Percentiles rank a stretch among this genome's conserved stretches.
Conservation (phyloP, 2,797 vertebrate genomes). For the Chiloscyllium punctatum region DNA sequence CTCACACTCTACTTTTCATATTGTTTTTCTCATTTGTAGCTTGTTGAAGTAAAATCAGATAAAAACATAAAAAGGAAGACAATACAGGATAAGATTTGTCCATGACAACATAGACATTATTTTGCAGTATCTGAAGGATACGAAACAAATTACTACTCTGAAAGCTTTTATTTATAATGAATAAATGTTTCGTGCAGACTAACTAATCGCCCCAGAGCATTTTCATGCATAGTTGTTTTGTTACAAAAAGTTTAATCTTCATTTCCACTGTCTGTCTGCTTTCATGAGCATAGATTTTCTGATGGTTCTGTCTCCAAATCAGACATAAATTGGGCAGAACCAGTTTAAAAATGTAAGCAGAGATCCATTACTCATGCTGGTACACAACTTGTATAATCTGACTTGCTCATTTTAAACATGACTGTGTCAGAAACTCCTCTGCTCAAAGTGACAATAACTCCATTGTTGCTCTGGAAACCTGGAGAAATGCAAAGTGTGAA, state of each 20-base stretch:
- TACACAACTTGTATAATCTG: background rate
- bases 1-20: too few species aligned
- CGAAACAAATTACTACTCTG: background rate
- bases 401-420: background rate
- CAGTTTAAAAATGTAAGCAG: background rate
- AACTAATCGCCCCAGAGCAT: background rate
- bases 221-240: background rate
- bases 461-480: background rate
- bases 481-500: background rate
- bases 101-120: background rate
- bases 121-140: background rate
- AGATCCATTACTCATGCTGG: background rate
- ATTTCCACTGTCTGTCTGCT: background rate
- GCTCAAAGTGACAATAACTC: background rate
- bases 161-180: slow-evolving; percentile 4
- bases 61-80: background rate
- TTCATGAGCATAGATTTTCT: background rate
- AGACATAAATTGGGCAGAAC: background rate
- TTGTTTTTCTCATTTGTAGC: background rate
- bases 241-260: background rate
- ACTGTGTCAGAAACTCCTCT: background rate
- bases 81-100: background rate
- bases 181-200: background rate
- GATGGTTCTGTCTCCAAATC: background rate
- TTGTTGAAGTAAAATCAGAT: background rate